Conservation (phyloP, 2,113 vertebrate genomes). For the Trematocara zebra region DNA sequence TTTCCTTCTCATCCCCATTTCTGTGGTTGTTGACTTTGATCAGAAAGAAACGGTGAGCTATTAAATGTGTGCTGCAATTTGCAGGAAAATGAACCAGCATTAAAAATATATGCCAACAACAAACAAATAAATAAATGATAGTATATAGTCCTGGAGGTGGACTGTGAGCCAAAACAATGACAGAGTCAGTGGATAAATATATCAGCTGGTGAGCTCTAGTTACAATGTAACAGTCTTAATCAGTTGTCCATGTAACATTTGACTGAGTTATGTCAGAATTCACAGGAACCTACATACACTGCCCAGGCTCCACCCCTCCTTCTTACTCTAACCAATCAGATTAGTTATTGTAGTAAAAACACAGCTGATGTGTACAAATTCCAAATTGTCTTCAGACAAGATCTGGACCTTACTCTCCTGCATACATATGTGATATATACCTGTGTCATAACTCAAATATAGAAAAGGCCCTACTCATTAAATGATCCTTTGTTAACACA, state of each 20-base stretch:
- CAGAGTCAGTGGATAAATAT: background rate
- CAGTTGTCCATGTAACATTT: background rate
- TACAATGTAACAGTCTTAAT: background rate
- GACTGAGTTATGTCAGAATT: background rate
- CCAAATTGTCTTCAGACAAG: background rate
- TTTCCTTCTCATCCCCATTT: background rate
- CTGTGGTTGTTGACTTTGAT: background rate
- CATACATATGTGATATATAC: background rate
- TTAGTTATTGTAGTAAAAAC: background rate
- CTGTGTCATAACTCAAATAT: background rate
- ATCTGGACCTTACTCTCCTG: background rate
- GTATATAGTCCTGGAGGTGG: background rate
- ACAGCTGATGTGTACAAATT: background rate
- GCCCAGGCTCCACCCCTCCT: background rate
- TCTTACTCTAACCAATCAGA: background rate
- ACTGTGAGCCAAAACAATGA: background rate
- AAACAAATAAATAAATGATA: background rate
- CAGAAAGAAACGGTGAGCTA: too few relatives aligned
- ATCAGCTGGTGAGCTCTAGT: background rate
- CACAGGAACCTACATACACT: background rate
- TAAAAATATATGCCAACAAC: background rate
- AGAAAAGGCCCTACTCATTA: background rate
- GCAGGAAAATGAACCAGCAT: background rate
- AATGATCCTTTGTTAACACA: background rate
- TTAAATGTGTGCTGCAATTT: background rate